Percentiles rank a stretch among this genome's conserved stretches.
Evolutionary conservation across 2,797 vertebrate species (phyloP).

Genomic region (Sebastiscus tertius): DNA sequence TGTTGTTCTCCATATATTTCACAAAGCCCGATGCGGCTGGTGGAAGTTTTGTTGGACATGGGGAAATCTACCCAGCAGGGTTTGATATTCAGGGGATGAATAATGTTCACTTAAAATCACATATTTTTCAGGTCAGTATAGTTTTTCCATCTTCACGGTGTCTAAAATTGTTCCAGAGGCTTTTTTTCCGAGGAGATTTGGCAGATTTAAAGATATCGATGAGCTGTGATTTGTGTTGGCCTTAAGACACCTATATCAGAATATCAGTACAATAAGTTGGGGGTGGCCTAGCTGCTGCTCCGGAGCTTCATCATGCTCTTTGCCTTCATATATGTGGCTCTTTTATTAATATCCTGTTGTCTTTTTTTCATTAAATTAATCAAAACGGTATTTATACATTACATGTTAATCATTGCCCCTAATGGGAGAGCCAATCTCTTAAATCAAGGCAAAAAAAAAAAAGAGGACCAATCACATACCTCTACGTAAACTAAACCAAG

Average conservation of each 20-base stretch:
- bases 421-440: not conserved
- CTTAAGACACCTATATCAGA: not conserved
- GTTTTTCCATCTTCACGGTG: not conserved
- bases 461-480: not conserved
- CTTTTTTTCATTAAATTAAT: not conserved
- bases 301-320: not conserved
- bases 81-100: not conserved
- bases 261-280: not conserved
- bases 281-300: not conserved
- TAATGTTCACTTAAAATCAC: conserved; percentile 5
- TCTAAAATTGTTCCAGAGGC: not conserved
- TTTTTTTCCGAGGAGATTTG: not conserved
- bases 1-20: conserved; percentile 86
- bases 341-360: conserved; percentile 5
- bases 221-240: conserved; percentile 6
- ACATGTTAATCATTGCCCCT: not conserved
- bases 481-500: not conserved
- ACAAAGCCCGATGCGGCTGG: conserved; percentile 59
- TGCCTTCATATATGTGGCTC: not conserved
- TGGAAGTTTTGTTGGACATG: conserved; percentile 57
- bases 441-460: not conserved
- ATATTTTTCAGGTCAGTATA: not conserved
- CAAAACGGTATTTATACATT: not conserved
- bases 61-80: not conserved
- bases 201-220: not conserved